Evolutionary conservation across 1,140 invertebrate species (phyloP), one percentile per base, ranked within the genome.

Genomic region (Tetramorium parvispinum): DNA sequence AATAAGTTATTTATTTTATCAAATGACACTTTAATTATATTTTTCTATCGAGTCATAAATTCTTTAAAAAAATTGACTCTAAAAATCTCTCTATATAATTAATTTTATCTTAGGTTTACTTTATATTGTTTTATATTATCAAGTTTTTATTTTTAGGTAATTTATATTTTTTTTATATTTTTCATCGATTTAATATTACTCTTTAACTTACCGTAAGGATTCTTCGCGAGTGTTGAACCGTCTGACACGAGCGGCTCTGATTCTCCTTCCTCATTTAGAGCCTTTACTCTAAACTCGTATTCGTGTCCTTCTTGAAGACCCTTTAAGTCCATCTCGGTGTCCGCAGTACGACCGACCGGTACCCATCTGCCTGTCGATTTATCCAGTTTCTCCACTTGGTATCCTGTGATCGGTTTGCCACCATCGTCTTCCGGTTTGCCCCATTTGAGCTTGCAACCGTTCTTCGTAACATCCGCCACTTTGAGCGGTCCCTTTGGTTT

Each of bases 381-480:
- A 95, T 99, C 99, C 65, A 99, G 96, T 95, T 99, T 99, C 95
- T 99, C 99, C 8, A 99, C 97, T 73, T 99, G 97, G 94, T 99
- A 99, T 24, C 98, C 98, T 59, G 97, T 97, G n/a, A 99, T 97
- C 8, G 98, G 98, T 93, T 98, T 97, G 46, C 99, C 99, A 92
- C 99, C 99, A 95, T 99, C 99, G 94, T 99, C 99, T 93, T 99
- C 98, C 32, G 99, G 99, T 93, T 99, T 99, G 85, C 99, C 97
- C 99, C 99, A 99, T 91, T 98, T 97, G 1, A 99, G 95, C 91
- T 99, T 99, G 93, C 98, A 98, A 18, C 97, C 96, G 92, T 97
- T 97, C 93, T 98, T 98, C n/a, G 98, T 99, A 21, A 99, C 97
- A 94, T 99, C 98, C 7, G 97, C 96, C 40, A 99, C 98, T 95